Base-by-base conservation (phyloP, 2,888 invertebrate genomes). In the Morpho deidamia region DNA sequence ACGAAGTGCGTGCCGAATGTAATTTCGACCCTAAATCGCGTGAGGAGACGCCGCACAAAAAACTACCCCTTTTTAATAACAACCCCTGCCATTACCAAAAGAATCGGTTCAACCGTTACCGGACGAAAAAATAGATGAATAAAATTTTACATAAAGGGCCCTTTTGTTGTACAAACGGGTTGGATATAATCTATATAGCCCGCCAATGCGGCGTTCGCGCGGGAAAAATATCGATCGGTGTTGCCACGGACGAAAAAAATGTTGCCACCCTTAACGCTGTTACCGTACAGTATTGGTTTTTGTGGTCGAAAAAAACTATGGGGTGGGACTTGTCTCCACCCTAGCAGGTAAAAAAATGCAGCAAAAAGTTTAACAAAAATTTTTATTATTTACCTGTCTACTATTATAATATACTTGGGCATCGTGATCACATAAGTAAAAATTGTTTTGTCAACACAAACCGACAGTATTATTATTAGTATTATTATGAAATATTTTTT, bases 1-100 rank as follows among this genome's bases (percentile, higher is more conserved):
- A 55, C 60, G 51, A 52, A 47, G 74, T 81, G 84, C 87, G 84
- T 87, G 87, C 68, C 58, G 59, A 64, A 61, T 78, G 75, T 76
- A 74, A 84, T 83, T 84, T 82, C 60, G 74, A 70, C 68, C 64
- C 62, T 74, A 70, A 83, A 76, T 87, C 77, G 86, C 87, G 85
- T 87, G 87, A 67, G 72, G 77, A 75, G 65, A 64, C 60, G 68
- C 57, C 68, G 63, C 66, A 75, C 78, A 85, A 86, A 88, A 82
- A 87, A 84, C 72, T 71, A 74, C 69, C 72, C 81, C 81, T 74
- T 74, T 75, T 72, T 74, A 73, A 74, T 72, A 71, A 63, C 73
- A 77, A 78, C 79, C 84, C 88, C 73, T 73, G 77, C 78, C 73
- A 84, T 83, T 83, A 81, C 80, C 83, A 82, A 86, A 84, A 83